A percentile compares a stretch with the other conserved stretches of the same genome.
phyloP scores from a whole-genome alignment of 2,797 vertebrate genomes.

The Coregonus suidteri region DNA sequence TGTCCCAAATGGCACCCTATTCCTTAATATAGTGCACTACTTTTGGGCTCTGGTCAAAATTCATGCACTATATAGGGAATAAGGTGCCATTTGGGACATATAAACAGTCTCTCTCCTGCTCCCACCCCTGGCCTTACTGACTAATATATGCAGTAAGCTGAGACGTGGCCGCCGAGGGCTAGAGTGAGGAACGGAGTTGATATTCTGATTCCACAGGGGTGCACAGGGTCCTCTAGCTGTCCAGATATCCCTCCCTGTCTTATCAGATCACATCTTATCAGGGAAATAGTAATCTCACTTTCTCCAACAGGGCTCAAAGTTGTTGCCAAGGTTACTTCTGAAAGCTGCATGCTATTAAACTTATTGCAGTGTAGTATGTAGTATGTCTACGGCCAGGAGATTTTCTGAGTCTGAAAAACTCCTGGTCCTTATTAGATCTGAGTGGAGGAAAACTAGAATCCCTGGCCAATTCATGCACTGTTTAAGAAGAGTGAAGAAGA shows the following conservation, averaged over 20 bases:
- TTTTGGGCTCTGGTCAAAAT: not conserved
- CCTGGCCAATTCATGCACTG: not conserved
- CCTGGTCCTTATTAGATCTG: not conserved
- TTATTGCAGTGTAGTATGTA: not conserved
- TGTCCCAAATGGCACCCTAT: too few species aligned
- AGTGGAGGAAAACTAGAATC: constrained; percentile 5
- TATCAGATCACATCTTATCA: constrained; percentile 53
- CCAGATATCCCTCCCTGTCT: constrained; percentile 31
- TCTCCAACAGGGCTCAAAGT: constrained; percentile 44
- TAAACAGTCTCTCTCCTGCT: not conserved
- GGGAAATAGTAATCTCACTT: constrained; percentile 31
- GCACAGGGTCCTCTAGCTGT: constrained; percentile 15
- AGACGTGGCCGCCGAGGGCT: constrained; percentile 11
- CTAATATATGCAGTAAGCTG: constrained; percentile 46
- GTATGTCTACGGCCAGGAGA: not conserved
- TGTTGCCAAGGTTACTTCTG: constrained; percentile 44
- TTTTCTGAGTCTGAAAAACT: not conserved
- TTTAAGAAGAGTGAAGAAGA: constrained; percentile 6
- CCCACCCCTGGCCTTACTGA: constrained; percentile 6
- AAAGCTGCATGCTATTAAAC: not conserved
- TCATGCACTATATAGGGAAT: not conserved
- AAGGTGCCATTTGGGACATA: not conserved
- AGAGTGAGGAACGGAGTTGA: constrained; percentile 21
- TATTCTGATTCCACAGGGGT: constrained; percentile 29
- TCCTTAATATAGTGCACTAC: too few species aligned